Conservation (phyloP, 2,113 vertebrate species). For the Scalopus aquaticus region DNA sequence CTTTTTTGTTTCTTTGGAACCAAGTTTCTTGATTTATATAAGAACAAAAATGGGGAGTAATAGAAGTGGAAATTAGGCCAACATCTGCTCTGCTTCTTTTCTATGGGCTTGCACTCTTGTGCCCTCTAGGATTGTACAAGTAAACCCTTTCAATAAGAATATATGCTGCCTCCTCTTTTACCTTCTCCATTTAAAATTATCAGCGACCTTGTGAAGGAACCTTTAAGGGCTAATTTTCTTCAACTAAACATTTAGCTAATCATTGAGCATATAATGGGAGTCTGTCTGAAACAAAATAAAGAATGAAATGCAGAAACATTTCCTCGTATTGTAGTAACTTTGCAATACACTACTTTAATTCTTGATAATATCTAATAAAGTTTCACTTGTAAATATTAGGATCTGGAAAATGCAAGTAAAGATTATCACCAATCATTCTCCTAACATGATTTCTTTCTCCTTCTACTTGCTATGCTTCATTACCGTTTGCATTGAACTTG, state of each 20-base stretch:
- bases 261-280: conserved; percentile 22
- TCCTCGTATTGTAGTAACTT: background rate
- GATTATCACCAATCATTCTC: background rate
- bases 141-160: background rate
- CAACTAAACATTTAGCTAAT: background rate
- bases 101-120: rapidly evolving
- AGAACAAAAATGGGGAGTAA: background rate
- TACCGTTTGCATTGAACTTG: background rate
- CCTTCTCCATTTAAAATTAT: background rate
- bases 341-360: background rate
- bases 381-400: conserved; percentile 3
- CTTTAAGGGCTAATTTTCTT: background rate
- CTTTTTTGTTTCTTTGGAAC: background rate
- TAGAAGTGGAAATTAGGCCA: background rate
- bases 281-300: conserved; percentile 17
- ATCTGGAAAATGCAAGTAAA: background rate
- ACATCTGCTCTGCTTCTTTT: background rate
- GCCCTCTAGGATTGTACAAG: background rate
- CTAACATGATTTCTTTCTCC: background rate
- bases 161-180: background rate
- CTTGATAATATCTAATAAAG: background rate
- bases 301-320: background rate
- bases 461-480: background rate
- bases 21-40: background rate
- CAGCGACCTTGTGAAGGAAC: background rate